Base-by-base conservation (phyloP, 2,113 vertebrate species). In the Rhodinocichla rosea region DNA sequence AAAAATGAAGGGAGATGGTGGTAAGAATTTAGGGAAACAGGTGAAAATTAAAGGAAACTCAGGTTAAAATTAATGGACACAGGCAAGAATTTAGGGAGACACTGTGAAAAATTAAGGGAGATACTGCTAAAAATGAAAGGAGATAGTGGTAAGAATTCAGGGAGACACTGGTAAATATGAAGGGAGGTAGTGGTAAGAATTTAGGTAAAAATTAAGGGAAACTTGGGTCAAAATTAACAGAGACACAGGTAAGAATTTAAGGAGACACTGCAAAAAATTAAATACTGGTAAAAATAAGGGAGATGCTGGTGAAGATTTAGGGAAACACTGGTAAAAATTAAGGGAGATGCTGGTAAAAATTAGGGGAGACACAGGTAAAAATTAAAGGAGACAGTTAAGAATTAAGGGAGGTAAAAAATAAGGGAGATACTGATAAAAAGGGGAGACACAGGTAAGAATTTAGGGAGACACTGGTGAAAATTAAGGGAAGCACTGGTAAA, bases 231-330 rank as follows among this genome's bases (percentile, higher is more conserved):
- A 60, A 55, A 13, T 13, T 8, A 32, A 53, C 6, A 30, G 18
- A 59, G n/a, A 16, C 6, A 23, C 9, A 14, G 33, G 21, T 15
- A 57, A 57, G 20, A n/a, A n/a, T n/a, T n/a, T 14, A n/a, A 33
- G 55, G 9, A 56, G 30, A 55, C 6, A 55, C 11, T 12, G 52
- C 5, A 11, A 30, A 55, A 55, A 55, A 53, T 53, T 53, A 19
- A 15, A 3, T 0, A 1, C 15, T 27, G 15, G 13, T 20, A 20
- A 56, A 56, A n/a, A 23, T 56, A 9, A 22, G 7, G 9, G 19
- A 59, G 40, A 2, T 0, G 1, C 15, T 24, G 13, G 8, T 27
- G 14, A 68, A 57, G 82, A 47, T 53, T 2, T 3, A 16, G 7
- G 23, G 19, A 44, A 21, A 5, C 2, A 3, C 20, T 13, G 11